Base-by-base conservation (phyloP, 92 coral and sea anemone species). In the Muricea muricata region DNA sequence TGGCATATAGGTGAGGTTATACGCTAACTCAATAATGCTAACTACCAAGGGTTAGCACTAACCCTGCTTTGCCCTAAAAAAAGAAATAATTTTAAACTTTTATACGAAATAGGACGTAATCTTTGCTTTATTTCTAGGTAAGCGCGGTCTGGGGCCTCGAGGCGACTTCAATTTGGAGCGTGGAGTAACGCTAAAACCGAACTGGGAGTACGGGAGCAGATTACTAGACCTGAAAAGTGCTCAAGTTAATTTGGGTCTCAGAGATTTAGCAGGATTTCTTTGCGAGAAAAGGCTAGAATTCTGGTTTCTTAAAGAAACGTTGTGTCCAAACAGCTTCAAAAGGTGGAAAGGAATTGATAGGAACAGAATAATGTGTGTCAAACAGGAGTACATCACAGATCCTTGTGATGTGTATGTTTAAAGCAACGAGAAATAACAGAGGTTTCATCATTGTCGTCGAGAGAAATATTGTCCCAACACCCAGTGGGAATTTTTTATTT, bases 1-100 rank as follows among this genome's bases (percentile, higher is more conserved):
- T 95, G 98, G 98, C 98, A 95, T 87, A 92, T 95, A 11, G 98
- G 98, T n/a, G 52, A 50, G 70, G 10, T 60, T 0, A 60, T n/a
- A 13, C 12, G 68, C 14, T 60, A 23, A 60, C 1, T 25, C 32
- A 17, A 60, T 8, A 32, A 39, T 8, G 7, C 14, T 57, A 21
- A 6, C 25, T 4, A 54, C 6, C n/a, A n/a, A n/a, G n/a, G n/a
- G n/a, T n/a, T n/a, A n/a, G n/a, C n/a, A n/a, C n/a, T n/a, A n/a
- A n/a, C n/a, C n/a, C n/a, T n/a, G n/a, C n/a, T n/a, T n/a, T n/a
- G n/a, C n/a, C n/a, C n/a, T n/a, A n/a, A n/a, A n/a, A n/a, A n/a
- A n/a, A n/a, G n/a, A n/a, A n/a, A n/a, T n/a, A n/a, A n/a, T n/a
- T n/a, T n/a, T n/a, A n/a, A n/a, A n/a, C n/a, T n/a, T n/a, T n/a